Evolutionary conservation across 1,140 invertebrate species (phyloP), one percentile per base, ranked within the genome.

Genomic region (Rhagoletis zephyria): DNA sequence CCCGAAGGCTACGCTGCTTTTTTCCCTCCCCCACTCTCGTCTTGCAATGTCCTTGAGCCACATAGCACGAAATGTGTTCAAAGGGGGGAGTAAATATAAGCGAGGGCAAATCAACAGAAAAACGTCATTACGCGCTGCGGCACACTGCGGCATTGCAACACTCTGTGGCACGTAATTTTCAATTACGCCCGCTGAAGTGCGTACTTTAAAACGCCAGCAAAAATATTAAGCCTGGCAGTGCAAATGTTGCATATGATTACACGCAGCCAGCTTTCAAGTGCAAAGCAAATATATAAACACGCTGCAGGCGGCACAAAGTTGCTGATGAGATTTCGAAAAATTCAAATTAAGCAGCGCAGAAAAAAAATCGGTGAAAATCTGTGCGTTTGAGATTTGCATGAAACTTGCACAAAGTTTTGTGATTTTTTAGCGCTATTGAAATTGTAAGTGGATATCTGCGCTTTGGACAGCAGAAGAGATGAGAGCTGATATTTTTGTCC

Each of bases 161-260:
- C 67, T 45, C 42, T 45, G 42, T 74, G 40, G 40, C 67, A 42
- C 67, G 42, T 74, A 74, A 74, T 74, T 74, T 45, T 42, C 67
- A 74, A 74, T 74, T 74, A 74, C 67, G 67, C 67, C 67, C 42
- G 14, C 14, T 74, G 40, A 74, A 74, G 67, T 74, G 67, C 67
- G 67, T 40, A n/a, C 67, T 74, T 48, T 45, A 74, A 74, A 67
- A 40, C 40, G 64, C 67, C 10, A 74, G 67, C 2, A 40, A 74
- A 74, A 74, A 74, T 74, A 16, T n/a, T 16, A 42, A 42, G 67
- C 67, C 45, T 74, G 5, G 67, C 67, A 74, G 67, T 6, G 67
- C 67, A 74, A 74, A 74, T 74, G 67, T 74, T 74, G 40, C 67
- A 74, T 48, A 74, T 74, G 67, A 74, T 56, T 56, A 56, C 10